These are phyloP conservation scores for Nephrotoma appendiculata DNA, from an alignment of 2,888 invertebrate genomes.

Conservation along the genomic window DNA sequence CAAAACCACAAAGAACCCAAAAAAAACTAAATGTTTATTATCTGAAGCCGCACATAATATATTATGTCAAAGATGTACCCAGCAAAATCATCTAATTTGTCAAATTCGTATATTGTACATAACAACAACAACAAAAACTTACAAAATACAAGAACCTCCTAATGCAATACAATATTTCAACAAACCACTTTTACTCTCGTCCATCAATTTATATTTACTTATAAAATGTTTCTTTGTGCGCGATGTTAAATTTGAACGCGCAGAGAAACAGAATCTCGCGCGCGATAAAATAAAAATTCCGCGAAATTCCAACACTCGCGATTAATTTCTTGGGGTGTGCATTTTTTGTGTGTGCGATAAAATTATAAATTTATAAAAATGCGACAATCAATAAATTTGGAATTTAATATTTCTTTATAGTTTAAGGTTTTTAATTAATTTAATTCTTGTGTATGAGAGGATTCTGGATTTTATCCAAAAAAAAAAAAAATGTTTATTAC, in stretches of 20 bases:
- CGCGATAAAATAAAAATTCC: not conserved
- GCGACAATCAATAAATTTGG: not conserved
- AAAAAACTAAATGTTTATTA: not conserved
- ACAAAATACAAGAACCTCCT: not conserved
- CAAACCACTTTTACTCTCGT: not conserved
- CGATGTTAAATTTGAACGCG: not conserved
- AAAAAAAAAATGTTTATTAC: no score
- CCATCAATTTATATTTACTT: not conserved
- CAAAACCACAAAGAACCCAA: not conserved
- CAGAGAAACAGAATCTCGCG: not conserved
- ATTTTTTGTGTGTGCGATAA: not conserved
- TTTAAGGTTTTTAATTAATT: not conserved
- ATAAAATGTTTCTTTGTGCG: not conserved
- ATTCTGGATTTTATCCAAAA: not conserved
- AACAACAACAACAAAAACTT: not conserved
- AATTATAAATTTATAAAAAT: not conserved
- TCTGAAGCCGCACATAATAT: not conserved
- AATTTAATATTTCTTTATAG: not conserved
- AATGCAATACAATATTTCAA: not conserved
- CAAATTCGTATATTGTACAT: not conserved
- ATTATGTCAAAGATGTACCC: not conserved
- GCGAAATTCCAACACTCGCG: not conserved
- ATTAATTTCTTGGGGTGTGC: not conserved
- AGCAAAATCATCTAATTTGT: not conserved
- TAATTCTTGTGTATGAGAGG: not conserved